Base-by-base conservation (phyloP, 35 echinoderm and acorn worm genomes). In the Hemicentrotus pulcherrimus region DNA sequence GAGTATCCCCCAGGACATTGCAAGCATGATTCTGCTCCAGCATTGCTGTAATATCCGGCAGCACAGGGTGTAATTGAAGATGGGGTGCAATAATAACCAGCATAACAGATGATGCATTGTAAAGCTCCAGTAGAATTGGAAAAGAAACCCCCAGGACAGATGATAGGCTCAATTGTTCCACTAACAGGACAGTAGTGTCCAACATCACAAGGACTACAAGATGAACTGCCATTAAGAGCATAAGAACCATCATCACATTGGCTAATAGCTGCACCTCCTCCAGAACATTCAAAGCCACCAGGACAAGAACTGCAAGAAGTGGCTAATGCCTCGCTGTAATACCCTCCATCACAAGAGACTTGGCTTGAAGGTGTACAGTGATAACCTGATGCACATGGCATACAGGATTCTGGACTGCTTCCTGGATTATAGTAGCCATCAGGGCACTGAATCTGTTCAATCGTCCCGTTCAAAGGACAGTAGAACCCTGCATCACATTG, bases 31-130 rank as follows among this genome's bases (percentile, higher is more conserved):
- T 94, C 95, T 35, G 96, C 96, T 32, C 97, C 95, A 2, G 96
- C 96, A 46, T 94, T 92, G 61, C 98, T 99, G 86, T 99, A 99
- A 46, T 96, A 96, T 86, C 98, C 97, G n/a, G 88, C 7, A 94
- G 90, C 88, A 94, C 98, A 99, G 7, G 96, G 52, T 46, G 94
- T 96, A 52, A 94, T 31, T 8, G 92, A 61, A 6, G 96, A 96
- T 46, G 91, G 60, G 14, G 97, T 95, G 92, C 98, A 99, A 86
- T 92, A 97, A 71, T 95, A 96, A 31, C 98, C 98, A 52, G 71
- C 95, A 12, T 46, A 31, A 95, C 98, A 99, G 11, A 92, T 19
- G 19, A 89, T 94, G 70, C 98, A 99, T 10, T 8, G 58, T 8
- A 33, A 50, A 12, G 96, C 59, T 19, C 96, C 98, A 6, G 94